Conservation (phyloP, 2,113 vertebrate genomes). For the Dasyprocta punctata region DNA sequence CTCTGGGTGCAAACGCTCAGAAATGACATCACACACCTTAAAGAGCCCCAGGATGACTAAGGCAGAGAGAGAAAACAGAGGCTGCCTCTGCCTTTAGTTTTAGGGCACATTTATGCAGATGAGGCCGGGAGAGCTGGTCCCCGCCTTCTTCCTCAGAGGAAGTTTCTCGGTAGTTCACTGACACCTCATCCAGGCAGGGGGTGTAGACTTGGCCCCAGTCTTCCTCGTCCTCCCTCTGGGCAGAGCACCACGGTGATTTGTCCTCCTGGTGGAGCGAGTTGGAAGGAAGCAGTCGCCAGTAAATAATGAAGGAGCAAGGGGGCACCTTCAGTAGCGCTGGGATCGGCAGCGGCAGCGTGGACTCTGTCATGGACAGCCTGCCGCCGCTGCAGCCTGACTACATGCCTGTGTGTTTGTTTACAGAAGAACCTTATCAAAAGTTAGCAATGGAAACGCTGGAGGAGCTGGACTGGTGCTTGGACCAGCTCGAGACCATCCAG, state of each 20-base stretch:
- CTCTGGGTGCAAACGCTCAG: slow-evolving; percentile 51
- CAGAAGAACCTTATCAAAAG: slow-evolving; percentile 99
- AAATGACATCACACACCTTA: slow-evolving; percentile 79
- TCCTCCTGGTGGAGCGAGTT: slow-evolving; percentile 72
- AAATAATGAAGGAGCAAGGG: slow-evolving; percentile 89
- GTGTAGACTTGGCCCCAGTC: slow-evolving; percentile 63
- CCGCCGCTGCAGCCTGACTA: slow-evolving; percentile 88
- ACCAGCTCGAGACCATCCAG: slow-evolving; percentile 99
- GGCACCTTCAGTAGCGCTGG: slow-evolving; percentile 78
- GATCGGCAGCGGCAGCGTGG: slow-evolving; percentile 69
- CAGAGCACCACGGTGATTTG: slow-evolving; percentile 78
- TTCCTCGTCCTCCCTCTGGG: neutral
- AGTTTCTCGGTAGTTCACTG: slow-evolving; percentile 80
- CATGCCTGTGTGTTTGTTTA: slow-evolving; percentile 92
- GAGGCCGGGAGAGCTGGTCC: slow-evolving; percentile 63
- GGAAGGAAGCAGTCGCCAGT: slow-evolving; percentile 78
- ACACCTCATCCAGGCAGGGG: slow-evolving; percentile 77
- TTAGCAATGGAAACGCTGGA: slow-evolving; percentile 99
- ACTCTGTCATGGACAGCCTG: slow-evolving; percentile 85
- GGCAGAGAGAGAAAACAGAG: slow-evolving; percentile 57
- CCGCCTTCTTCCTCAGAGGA: slow-evolving; percentile 80
- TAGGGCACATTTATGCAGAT: slow-evolving; percentile 76
- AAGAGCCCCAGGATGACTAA: slow-evolving; percentile 69
- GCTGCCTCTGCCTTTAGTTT: slow-evolving; percentile 23
- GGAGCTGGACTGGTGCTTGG: slow-evolving; percentile 99